These are phyloP conservation scores for Avahi laniger DNA, from an alignment of 2,797 vertebrate genomes.

Conservation along the genomic window DNA sequence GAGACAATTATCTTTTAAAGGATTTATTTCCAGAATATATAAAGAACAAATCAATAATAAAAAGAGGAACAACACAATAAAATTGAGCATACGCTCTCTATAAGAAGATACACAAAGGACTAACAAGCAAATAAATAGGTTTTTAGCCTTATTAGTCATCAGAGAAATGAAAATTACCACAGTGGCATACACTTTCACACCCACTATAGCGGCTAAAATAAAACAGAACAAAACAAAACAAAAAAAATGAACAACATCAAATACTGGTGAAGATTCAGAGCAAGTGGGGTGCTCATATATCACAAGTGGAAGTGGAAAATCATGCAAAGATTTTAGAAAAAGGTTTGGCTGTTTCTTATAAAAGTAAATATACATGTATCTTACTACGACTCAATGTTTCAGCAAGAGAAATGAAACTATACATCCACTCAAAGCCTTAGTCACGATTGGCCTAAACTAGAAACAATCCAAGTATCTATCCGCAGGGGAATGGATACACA, in stretches of 20 bases:
- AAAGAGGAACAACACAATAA: not conserved
- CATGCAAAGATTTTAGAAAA: not conserved
- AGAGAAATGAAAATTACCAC: not conserved
- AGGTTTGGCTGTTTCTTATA: not conserved
- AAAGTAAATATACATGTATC: not conserved
- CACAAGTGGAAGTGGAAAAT: not conserved
- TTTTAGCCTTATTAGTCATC: not conserved
- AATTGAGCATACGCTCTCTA: not conserved
- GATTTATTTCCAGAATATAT: not conserved
- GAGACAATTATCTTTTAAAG: not conserved
- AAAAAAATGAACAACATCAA: not conserved
- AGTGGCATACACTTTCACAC: not conserved
- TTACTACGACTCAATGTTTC: not conserved
- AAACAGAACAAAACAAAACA: not conserved
- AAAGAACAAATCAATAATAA: not conserved
- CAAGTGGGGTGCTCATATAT: not conserved
- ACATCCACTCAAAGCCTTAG: not conserved
- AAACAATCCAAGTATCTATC: not conserved
- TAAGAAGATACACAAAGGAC: not conserved
- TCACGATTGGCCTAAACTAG: not conserved
- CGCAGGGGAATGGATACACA: not conserved
- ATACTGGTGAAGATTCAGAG: not conserved
- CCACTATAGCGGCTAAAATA: not conserved
- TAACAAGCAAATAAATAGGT: not conserved
- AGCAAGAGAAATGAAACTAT: not conserved